These are phyloP conservation scores for Xestoiulus laeticollis DNA, from an alignment of 2,888 invertebrate species.

Conservation along the genomic window DNA sequence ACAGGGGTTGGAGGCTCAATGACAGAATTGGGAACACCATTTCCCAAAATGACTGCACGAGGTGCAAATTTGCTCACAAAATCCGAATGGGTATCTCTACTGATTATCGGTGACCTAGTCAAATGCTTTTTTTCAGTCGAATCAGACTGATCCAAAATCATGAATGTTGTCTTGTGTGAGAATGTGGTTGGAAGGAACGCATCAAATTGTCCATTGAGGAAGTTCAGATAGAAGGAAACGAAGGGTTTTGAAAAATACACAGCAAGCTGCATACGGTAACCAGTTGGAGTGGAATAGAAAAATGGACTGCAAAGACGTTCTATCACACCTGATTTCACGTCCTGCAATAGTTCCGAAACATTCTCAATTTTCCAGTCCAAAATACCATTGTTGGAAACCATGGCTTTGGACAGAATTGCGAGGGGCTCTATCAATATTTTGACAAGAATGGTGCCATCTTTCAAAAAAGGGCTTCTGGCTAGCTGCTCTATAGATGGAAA, in stretches of 20 bases:
- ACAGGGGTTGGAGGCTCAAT: too few relatives aligned
- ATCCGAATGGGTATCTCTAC: too few relatives aligned
- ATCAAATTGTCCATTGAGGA: neutral
- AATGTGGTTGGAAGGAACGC: neutral
- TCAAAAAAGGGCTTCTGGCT: too few relatives aligned
- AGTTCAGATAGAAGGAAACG: neutral
- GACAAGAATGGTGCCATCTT: too few relatives aligned
- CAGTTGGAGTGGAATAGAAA: conserved; percentile 23
- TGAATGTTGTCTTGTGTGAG: neutral
- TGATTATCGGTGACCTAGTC: neutral
- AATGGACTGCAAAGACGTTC: neutral
- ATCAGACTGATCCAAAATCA: neutral
- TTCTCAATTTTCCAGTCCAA: neutral
- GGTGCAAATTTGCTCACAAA: too few relatives aligned
- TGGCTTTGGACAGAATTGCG: too few relatives aligned
- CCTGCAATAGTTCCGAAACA: neutral
- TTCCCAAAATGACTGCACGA: too few relatives aligned
- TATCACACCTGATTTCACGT: neutral
- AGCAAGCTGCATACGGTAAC: neutral
- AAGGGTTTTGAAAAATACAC: neutral
- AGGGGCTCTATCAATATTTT: too few relatives aligned
- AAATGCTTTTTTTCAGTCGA: neutral
- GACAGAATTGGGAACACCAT: too few relatives aligned
- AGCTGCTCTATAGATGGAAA: too few relatives aligned
- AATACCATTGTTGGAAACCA: neutral